phyloP scores from a whole-genome alignment of 2,888 invertebrate species.

The Lordiphosa andalusiaca region DNA sequence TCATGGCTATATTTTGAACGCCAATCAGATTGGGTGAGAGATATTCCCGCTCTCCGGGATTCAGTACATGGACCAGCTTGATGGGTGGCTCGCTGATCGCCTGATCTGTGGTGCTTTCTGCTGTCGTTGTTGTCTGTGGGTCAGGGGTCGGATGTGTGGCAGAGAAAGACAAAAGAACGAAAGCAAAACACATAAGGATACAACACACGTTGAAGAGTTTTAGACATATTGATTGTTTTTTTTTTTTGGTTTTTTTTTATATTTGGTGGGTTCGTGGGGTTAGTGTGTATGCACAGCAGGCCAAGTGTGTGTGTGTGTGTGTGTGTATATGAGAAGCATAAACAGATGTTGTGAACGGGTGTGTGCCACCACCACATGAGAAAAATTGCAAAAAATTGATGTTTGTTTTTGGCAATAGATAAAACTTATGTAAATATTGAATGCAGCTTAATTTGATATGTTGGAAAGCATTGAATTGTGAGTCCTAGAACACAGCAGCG shows the following conservation, averaged over 20 bases:
- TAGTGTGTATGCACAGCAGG: slow-evolving; percentile 5
- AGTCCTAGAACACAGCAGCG: no score
- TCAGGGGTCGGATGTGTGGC: slow-evolving; percentile 28
- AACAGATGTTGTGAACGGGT: no score
- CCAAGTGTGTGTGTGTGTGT: slow-evolving; percentile 4
- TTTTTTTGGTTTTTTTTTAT: background rate
- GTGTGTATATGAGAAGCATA: background rate
- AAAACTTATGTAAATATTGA: no score
- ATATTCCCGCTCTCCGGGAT: slow-evolving; percentile 78
- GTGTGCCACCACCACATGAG: no score
- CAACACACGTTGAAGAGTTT: slow-evolving; percentile 48
- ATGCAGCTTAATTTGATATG: no score
- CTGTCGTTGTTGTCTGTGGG: slow-evolving; percentile 23
- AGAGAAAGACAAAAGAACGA: slow-evolving; percentile 57
- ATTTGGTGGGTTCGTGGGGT: slow-evolving; percentile 15
- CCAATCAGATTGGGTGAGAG: slow-evolving; percentile 78
- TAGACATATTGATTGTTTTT: slow-evolving; percentile 9
- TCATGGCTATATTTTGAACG: slow-evolving; percentile 78
- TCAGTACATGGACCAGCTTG: slow-evolving; percentile 75
- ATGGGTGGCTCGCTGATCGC: slow-evolving; percentile 64
- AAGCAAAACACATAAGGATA: slow-evolving; percentile 63
- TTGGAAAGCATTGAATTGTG: no score
- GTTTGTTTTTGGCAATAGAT: no score
- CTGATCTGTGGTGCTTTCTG: slow-evolving; percentile 13
- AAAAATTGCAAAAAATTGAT: no score